Percentiles rank a stretch among this genome's conserved stretches.
Evolutionary conservation across 1,140 invertebrate genomes (phyloP).

Genomic region (Macrostomum lignano): DNA sequence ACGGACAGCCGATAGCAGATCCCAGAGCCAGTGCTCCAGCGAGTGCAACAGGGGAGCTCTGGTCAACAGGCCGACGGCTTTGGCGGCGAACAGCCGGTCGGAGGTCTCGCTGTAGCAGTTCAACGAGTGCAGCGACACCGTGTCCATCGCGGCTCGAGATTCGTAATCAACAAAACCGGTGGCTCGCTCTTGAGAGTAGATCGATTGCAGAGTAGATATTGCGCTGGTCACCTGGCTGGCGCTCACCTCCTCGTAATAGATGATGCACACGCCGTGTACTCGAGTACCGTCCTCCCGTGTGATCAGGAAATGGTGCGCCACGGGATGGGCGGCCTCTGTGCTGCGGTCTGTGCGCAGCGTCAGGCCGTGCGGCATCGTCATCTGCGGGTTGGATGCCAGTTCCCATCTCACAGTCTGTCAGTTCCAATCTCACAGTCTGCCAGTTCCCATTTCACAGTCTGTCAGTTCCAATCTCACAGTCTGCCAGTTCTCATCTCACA

Average conservation of each 20-base stretch:
- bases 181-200: no score
- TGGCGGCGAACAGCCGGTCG: conserved; percentile 37
- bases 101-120: conserved; percentile 46
- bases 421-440: no score
- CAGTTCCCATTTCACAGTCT: no score
- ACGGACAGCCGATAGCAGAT: conserved; percentile 21
- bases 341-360: conserved; percentile 68
- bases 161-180: conserved; percentile 24
- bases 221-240: conserved; percentile 65
- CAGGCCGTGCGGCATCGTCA: no score
- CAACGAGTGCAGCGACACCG: conserved; percentile 19
- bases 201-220: conserved; percentile 74
- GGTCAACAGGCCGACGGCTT: background rate
- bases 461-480: no score
- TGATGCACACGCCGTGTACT: conserved; percentile 64
- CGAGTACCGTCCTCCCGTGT: conserved; percentile 76
- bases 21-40: conserved; percentile 17
- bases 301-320: conserved; percentile 87
- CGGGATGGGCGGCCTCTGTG: conserved; percentile 53
- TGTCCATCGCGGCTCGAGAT: background rate
- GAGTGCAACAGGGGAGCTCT: conserved; percentile 6
- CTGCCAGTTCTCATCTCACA: no score
- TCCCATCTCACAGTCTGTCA: no score
- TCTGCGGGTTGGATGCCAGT: no score
- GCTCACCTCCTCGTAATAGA: conserved; percentile 76